Evolutionary conservation across 2,113 vertebrate genomes (phyloP), one percentile per base, ranked within the genome.

Genomic region (Calonectris borealis): DNA sequence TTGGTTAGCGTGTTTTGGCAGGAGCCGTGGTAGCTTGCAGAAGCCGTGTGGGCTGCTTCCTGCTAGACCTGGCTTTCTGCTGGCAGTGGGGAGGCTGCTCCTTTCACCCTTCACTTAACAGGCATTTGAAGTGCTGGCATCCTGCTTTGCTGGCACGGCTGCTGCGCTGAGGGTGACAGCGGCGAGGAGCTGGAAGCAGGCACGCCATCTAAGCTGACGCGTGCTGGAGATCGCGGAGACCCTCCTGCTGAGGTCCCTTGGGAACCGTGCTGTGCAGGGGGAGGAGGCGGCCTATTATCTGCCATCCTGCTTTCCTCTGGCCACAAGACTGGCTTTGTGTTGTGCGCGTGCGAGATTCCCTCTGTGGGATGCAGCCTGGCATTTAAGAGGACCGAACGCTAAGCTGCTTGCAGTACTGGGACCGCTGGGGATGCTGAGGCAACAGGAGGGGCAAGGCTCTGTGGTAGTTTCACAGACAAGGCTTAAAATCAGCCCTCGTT

Each of bases 201-300:
- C 8, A 0, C 1, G 49, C 4, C 7, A 11, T 19, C 31, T 1
- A 7, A 62, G 46, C 75, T 21, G n/a, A 6, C 10, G 31, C 9
- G 10, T 44, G 60, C 49, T 32, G 58, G 38, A 31, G 70, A 16
- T 17, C 2, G 2, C 7, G 49, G 75, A 32, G 86, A 21, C 16
- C 3, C 16, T 79, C 54, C 64, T 32, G 46, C 72, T 31, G 54
- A n/a, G 71, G 34, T 11, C 71, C 58, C 54, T 0, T 2, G 70
- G 88, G 72, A 6, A 2, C 51, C 19, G n/a, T 7, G 68, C 44
- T 44, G 68, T 32, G 58, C 18, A 6, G 13, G 4, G 64, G n/a
- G 40, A 79, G 86, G 70, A 62, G 57, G 1, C 11, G 10, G 57
- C 48, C 58, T 26, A 0, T 20, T 14, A 1, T 29, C 57, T 66